Evolutionary conservation across 2,797 vertebrate genomes (phyloP), one percentile per base, ranked within the genome.

Genomic region (Ispidina picta): DNA sequence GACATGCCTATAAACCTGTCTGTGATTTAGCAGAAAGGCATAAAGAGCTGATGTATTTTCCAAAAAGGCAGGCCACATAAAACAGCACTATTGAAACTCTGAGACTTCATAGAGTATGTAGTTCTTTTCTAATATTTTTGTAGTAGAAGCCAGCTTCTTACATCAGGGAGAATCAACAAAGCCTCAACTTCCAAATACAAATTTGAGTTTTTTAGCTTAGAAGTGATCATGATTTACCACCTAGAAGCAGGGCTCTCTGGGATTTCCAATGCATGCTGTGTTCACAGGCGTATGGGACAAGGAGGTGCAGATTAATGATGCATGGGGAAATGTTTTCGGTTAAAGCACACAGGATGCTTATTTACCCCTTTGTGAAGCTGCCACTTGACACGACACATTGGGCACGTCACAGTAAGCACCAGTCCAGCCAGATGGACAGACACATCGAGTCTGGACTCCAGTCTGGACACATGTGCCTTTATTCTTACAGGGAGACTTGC

Each of bases 331-430:
- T 8, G 22, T 12, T 80, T 54, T 39, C 44, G 60, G 29, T 37
- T 46, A 8, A 56, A 88, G 58, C 43, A 48, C 29, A 59, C 14
- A 74, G 26, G 65, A 68, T 76, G 71, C n/a, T 48, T 55, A 33
- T 96, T 98, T 94, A 99, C 99, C 98, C 62, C 96, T 98, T 19
- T 60, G 97, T 23, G 90, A 94, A 31, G 99, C 98, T 51, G 97
- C 98, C 62, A 97, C 97, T 76, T 98, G 97, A 89, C 99, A 99
- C 2, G 98, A 98, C 94, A 98, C 96, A 4, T 95, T 98, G 48
- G 99, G 99, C 52, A 99, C 98, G 1, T 99, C 99, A 8, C 99
- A 99, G 96, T 99, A 99, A 41, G 98, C 97, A 21, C 99, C 99
- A 0, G 97, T 97, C 98, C 98, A 99, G 44, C 98, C 98, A 8